phyloP scores from a whole-genome alignment of 2,797 vertebrate genomes.

The Aeoliscus strigatus region DNA sequence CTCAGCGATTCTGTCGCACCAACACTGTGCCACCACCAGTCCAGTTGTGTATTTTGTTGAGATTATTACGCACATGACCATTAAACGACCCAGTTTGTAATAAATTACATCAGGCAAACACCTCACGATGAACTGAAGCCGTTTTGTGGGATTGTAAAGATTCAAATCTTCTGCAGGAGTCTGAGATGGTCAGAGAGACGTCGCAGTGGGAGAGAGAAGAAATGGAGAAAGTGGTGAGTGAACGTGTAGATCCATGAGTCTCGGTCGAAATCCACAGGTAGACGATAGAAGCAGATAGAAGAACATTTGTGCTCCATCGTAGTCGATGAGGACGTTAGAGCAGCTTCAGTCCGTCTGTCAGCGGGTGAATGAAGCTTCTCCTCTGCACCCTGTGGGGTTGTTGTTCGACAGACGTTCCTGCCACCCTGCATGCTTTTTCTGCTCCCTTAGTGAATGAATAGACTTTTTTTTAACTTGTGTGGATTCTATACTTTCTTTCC shows the following conservation, averaged over 20 bases:
- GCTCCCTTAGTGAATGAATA: constrained; percentile 55
- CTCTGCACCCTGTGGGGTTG: constrained; percentile 34
- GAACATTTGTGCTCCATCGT: not conserved
- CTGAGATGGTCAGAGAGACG: constrained; percentile 88
- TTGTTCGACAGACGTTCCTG: constrained; percentile 48
- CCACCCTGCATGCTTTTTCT: constrained; percentile 68
- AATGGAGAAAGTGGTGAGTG: constrained; percentile 90
- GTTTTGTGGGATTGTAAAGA: constrained; percentile 1
- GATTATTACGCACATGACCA: constrained; percentile 23
- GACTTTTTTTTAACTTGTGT: constrained; percentile 69
- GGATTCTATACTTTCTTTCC: constrained; percentile 72
- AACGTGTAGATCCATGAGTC: constrained; percentile 2
- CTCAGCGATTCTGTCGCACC: constrained; percentile 39
- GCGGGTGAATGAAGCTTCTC: constrained; percentile 56
- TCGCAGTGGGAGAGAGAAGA: constrained; percentile 90
- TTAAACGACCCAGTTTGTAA: not conserved
- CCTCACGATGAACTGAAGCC: not conserved
- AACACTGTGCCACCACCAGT: constrained; percentile 36
- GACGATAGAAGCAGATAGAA: not conserved
- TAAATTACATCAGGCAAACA: not conserved
- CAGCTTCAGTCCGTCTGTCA: constrained; percentile 24
- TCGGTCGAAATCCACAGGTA: not conserved
- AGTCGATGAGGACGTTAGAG: constrained; percentile 8
- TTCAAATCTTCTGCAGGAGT: constrained; percentile 73
- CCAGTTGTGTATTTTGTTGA: constrained; percentile 46